Evolutionary conservation across 1,140 invertebrate genomes (phyloP).

Genomic region (Cyclina sinensis): DNA sequence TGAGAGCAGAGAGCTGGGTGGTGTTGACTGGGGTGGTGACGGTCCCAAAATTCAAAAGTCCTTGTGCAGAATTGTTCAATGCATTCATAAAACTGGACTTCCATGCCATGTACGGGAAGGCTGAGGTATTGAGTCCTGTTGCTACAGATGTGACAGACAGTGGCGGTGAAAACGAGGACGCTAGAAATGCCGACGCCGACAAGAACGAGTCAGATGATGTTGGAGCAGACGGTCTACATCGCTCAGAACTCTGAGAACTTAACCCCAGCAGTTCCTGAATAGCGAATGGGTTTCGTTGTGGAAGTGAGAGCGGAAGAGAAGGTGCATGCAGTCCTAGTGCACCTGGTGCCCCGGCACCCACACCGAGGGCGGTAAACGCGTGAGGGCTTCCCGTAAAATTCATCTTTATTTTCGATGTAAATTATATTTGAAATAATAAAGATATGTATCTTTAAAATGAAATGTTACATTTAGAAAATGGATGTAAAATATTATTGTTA

Average conservation of each 20-base stretch:
- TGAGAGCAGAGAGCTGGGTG: conserved; percentile 24
- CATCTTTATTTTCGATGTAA: conserved; percentile 31
- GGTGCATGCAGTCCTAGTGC: conserved; percentile 49
- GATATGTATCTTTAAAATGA: too few relatives aligned
- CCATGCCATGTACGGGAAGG: conserved; percentile 62
- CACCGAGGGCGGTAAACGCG: conserved; percentile 49
- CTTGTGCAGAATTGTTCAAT: conserved; percentile 55
- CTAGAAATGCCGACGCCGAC: conserved; percentile 64
- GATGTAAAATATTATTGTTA: too few relatives aligned
- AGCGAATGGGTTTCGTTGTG: conserved; percentile 62
- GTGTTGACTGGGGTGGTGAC: conserved; percentile 9
- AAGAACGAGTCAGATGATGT: conserved; percentile 55
- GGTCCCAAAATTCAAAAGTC: conserved; percentile 49
- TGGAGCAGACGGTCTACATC: conserved; percentile 23
- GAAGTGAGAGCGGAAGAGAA: conserved; percentile 46
- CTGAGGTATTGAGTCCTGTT: conserved; percentile 26
- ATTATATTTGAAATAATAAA: too few relatives aligned
- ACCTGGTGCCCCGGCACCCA: conserved; percentile 1
- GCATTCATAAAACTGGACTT: conserved; percentile 67
- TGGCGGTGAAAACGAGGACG: conserved; percentile 53
- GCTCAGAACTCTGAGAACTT: conserved; percentile 45
- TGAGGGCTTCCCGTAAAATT: conserved; percentile 61
- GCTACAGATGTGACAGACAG: conserved; percentile 39
- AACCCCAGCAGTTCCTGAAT: conserved; percentile 66
- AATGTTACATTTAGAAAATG: too few relatives aligned